These are phyloP conservation scores for Chouioia cunea DNA, from an alignment of 2,888 invertebrate genomes.

Conservation along the genomic window DNA sequence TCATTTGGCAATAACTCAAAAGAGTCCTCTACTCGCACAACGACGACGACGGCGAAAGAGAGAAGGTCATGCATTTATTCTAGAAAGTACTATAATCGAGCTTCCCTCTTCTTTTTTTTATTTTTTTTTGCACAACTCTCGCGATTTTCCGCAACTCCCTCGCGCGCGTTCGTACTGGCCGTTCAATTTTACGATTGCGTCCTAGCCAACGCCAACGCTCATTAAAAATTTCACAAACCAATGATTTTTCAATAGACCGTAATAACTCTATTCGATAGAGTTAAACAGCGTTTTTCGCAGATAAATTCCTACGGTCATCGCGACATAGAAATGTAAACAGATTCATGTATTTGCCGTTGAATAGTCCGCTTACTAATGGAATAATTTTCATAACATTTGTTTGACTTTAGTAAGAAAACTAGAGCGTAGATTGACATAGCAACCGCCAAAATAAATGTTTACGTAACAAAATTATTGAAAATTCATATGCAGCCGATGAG, in stretches of 20 bases:
- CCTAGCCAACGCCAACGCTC: slow-evolving; percentile 11
- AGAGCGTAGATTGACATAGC: too few relatives aligned
- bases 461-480: too few relatives aligned
- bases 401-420: too few relatives aligned
- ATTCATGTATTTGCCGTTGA: too few relatives aligned
- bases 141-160: slow-evolving; percentile 32
- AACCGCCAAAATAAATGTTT: too few relatives aligned
- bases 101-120: slow-evolving; percentile 39
- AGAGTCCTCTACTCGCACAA: neutral
- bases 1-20: slow-evolving; percentile 33
- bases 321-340: too few relatives aligned
- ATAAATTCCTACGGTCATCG: too few relatives aligned
- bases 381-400: too few relatives aligned
- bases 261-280: neutral
- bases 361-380: too few relatives aligned
- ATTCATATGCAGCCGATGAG: too few relatives aligned
- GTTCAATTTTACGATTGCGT: slow-evolving; percentile 40
- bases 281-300: neutral
- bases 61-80: slow-evolving; percentile 43
- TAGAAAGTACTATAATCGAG: slow-evolving; percentile 44
- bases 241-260: slow-evolving; percentile 24
- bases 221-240: slow-evolving; percentile 43
- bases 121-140: slow-evolving; percentile 43
- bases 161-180: slow-evolving; percentile 5
- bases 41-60: slow-evolving; percentile 1